phyloP scores from a whole-genome alignment of 2,797 vertebrate species.

The Microcaecilia unicolor region DNA sequence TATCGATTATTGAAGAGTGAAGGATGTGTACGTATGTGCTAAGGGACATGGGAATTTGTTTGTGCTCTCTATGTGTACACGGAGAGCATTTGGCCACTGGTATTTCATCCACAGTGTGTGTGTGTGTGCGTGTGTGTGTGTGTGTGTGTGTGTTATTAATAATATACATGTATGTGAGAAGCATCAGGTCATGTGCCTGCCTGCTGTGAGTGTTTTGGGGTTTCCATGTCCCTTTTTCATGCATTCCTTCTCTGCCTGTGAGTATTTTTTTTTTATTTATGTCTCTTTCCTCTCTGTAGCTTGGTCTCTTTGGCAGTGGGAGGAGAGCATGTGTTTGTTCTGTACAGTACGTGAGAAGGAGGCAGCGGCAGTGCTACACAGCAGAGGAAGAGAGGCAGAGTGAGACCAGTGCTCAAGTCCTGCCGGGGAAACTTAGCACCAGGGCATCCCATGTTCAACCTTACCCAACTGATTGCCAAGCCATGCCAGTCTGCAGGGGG shows the following conservation, averaged over 20 bases:
- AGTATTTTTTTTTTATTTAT: neutral
- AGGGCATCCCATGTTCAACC: neutral
- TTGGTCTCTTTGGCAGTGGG: neutral
- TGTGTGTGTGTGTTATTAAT: no score
- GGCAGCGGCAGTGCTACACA: neutral
- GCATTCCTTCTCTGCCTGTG: neutral
- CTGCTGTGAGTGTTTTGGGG: neutral
- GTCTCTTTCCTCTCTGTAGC: neutral
- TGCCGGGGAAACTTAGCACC: neutral
- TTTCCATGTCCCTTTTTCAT: neutral
- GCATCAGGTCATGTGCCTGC: neutral
- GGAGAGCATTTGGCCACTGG: no score
- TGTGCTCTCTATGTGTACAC: no score
- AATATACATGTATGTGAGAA: no score
- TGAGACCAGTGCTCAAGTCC: neutral
- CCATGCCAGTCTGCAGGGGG: neutral
- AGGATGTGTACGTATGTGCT: no score
- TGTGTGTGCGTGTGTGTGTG: no score
- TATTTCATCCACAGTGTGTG: no score
- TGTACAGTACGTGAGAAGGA: neutral
- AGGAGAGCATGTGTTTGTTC: neutral
- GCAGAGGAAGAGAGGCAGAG: neutral
- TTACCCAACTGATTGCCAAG: neutral
- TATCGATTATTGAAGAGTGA: no score
- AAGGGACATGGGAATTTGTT: no score